A percentile compares a stretch with the other conserved stretches of the same genome.
Evolutionary conservation across 1,140 invertebrate species (phyloP).

Genomic region (Drosophila burlai): DNA sequence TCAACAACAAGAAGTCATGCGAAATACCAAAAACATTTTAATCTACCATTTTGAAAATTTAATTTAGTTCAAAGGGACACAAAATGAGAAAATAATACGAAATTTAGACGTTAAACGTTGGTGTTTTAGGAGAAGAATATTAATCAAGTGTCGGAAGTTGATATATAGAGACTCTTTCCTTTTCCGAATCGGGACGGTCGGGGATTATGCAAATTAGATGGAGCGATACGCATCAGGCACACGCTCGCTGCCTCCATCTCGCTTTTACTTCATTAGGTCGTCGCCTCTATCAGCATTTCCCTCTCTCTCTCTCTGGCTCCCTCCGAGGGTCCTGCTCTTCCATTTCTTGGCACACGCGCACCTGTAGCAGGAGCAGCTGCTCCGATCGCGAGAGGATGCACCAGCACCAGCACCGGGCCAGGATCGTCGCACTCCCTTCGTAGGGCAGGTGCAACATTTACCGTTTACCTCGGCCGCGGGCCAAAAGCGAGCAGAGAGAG

Average conservation of each 20-base stretch:
- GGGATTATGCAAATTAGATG: slow-evolving; percentile 45
- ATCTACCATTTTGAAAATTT: too few relatives aligned
- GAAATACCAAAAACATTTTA: too few relatives aligned
- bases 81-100: neutral
- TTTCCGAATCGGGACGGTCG: neutral
- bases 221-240: slow-evolving; percentile 23
- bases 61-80: too few relatives aligned
- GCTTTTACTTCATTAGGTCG: neutral
- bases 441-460: slow-evolving; percentile 75
- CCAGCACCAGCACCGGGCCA: slow-evolving; percentile 17
- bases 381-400: slow-evolving; percentile 43
- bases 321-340: neutral
- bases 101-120: neutral
- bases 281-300: slow-evolving; percentile 1
- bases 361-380: slow-evolving; percentile 69
- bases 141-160: neutral
- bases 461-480: slow-evolving; percentile 60
- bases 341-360: slow-evolving; percentile 63
- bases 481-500: slow-evolving; percentile 9
- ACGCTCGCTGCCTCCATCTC: slow-evolving; percentile 2
- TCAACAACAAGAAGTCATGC: too few relatives aligned
- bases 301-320: slow-evolving; percentile 10
- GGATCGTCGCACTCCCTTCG: slow-evolving; percentile 32
- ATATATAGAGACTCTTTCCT: neutral
- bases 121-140: neutral